Evolutionary conservation across 2,797 vertebrate species (phyloP).

Genomic region (Dallia pectoralis): DNA sequence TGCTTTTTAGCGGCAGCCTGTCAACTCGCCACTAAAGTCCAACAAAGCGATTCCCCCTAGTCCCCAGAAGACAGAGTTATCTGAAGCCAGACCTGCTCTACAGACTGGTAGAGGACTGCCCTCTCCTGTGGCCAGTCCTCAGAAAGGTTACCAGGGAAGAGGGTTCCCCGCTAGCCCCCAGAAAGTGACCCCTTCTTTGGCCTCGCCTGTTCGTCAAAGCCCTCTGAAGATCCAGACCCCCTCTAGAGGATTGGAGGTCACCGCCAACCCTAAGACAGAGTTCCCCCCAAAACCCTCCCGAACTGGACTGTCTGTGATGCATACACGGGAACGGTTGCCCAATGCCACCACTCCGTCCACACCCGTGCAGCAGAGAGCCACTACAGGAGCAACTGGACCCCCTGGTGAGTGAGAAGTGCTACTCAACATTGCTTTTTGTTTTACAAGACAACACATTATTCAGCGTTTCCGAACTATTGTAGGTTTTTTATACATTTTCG

Average conservation of each 20-base stretch:
- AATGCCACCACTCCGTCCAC: constrained; percentile 54
- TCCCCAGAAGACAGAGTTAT: constrained; percentile 50
- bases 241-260: constrained; percentile 31
- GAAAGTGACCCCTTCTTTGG: constrained; percentile 24
- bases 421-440: constrained; percentile 48
- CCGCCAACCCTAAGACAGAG: constrained; percentile 54
- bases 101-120: constrained; percentile 10
- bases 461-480: not conserved
- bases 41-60: constrained; percentile 47
- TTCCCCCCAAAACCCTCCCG: constrained; percentile 54
- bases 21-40: constrained; percentile 59
- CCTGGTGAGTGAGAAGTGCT: constrained; percentile 36
- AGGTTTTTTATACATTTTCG: not conserved
- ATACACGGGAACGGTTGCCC: constrained; percentile 59
- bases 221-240: constrained; percentile 64
- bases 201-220: constrained; percentile 47
- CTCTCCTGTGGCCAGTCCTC: constrained; percentile 31
- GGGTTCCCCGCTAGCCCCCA: constrained; percentile 23
- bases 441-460: not conserved
- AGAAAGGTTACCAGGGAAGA: constrained; percentile 37
- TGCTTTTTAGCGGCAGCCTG: constrained; percentile 45
- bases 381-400: constrained; percentile 52
- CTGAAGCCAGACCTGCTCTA: constrained; percentile 37
- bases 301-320: constrained; percentile 41
- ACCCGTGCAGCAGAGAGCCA: constrained; percentile 65